Evolutionary conservation across 2,888 invertebrate genomes (phyloP), one percentile per base, ranked within the genome.

Genomic region (Julus scanicus): DNA sequence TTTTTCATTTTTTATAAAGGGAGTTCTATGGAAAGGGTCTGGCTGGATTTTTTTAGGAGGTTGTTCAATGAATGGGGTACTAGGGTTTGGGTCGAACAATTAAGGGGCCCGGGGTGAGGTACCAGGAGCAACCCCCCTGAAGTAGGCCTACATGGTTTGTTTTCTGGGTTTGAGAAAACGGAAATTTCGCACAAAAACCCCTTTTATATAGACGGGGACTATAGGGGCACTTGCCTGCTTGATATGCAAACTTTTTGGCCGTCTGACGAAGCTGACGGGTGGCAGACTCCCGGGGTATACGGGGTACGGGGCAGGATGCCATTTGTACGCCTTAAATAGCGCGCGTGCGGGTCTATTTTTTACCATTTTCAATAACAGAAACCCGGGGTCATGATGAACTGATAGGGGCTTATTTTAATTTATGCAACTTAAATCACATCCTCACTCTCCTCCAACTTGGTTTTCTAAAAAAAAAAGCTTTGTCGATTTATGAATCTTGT

Each of bases 141-240:
- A 8, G 57, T 57, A n/a, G 57, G 57, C 57, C 17, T 17, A n/a
- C n/a, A n/a, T 13, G 57, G 57, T 57, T 57, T 57, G 57, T 57
- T 57, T 57, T 57, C 57, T 57, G 57, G 57, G 57, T 57, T 57
- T 57, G 57, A 57, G 57, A 57, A 57, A 57, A 57, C 57, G 57
- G 57, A 57, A 57, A 57, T 57, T 57, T 57, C 57, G 15, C 57
- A 57, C 57, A 57, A 57, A 57, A 57, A 57, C 57, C 57, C 57
- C 57, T 57, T 57, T 57, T 57, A 57, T 48, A 48, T 57, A 15
- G 57, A 57, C 57, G 57, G 57, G 57, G 4, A 17, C 57, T 57
- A n/a, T n/a, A 17, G 57, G 57, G 57, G 57, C 57, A 57, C 57
- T 57, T 57, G 57, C 57, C 57, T 57, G 57, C 57, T 57, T 57